Evolutionary conservation across 2,888 invertebrate genomes (phyloP).

Genomic region (Drosophila macrospina): DNA sequence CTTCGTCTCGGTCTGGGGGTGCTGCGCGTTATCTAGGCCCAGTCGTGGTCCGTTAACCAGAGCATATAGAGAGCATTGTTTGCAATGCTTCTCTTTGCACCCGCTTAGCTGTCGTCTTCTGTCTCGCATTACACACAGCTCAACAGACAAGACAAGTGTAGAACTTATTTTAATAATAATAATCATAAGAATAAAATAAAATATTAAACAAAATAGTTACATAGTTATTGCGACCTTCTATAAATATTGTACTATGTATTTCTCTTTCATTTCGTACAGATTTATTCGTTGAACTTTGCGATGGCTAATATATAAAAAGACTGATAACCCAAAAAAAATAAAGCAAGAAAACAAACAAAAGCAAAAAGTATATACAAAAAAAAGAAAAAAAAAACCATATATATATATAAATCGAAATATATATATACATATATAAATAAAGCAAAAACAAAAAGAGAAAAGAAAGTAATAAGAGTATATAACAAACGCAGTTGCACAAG

Average conservation of each 20-base stretch:
- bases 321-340: constrained; percentile 81
- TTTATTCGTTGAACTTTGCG: constrained; percentile 85
- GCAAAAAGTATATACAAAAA: constrained; percentile 50
- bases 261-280: constrained; percentile 83
- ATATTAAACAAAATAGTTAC: constrained; percentile 37
- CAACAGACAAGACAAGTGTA: constrained; percentile 21
- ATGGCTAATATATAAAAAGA: constrained; percentile 85
- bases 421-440: constrained; percentile 70
- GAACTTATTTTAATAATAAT: constrained; percentile 2
- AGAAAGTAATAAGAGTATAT: constrained; percentile 73
- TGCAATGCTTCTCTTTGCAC: constrained; percentile 7
- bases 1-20: constrained; percentile 37
- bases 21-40: constrained; percentile 40
- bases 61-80: constrained; percentile 10
- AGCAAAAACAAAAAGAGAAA: constrained; percentile 54
- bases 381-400: constrained; percentile 33
- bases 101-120: constrained; percentile 33
- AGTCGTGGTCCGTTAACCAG: constrained; percentile 42
- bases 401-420: constrained; percentile 66
- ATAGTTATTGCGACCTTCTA: constrained; percentile 71
- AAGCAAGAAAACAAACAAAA: constrained; percentile 56
- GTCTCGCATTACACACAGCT: constrained; percentile 22
- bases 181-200: constrained; percentile 12
- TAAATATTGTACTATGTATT: constrained; percentile 79
- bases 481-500: constrained; percentile 84